Base-by-base conservation (phyloP, 2,888 invertebrate species). In the Philereme vetulata region DNA sequence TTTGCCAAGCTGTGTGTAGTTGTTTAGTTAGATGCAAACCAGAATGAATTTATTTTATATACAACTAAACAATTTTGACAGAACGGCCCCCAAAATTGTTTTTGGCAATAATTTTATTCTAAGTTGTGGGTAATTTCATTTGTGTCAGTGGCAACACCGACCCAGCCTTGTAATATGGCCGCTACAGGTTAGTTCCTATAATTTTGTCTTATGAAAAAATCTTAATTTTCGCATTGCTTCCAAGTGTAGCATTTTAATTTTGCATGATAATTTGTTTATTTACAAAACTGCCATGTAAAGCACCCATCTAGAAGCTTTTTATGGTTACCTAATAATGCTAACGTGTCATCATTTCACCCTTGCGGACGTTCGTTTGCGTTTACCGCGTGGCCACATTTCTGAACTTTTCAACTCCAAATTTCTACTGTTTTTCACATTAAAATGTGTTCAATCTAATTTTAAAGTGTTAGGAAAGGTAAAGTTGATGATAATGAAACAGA, bases 161-260 rank as follows among this genome's bases (percentile, higher is more conserved):
- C 84, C 83, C 86, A 88, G 92, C 93, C 92, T 90, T 92, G 89
- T 93, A 94, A 94, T 93, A 95, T 95, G 95, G 95, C 95, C 93
- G 93, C 94, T 91, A 90, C 94, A 95, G 95, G 95, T 95, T 94
- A 93, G 95, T 94, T 86, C 83, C 80, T 80, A 78, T 80, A 85
- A 88, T 89, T 91, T 91, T 89, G 86, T 93, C 92, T 93, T 87
- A 86, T 91, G 88, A 86, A 91, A 85, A 80, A 80, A 76, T 74
- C 72, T 66, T 65, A 66, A 71, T 73, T 76, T 76, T 75, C 54
- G 60, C 70, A 64, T 62, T 74, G 71, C 73, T 74, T 67, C 51
- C 42, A 67, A 57, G 68, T 68, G 49, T 51, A 40, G 47, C 67
- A 61, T 71, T 73, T 74, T 66, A 72, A 74, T 75, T 78, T 72